Evolutionary conservation across 2,888 invertebrate genomes (phyloP).

Genomic region (Phania funesta): DNA sequence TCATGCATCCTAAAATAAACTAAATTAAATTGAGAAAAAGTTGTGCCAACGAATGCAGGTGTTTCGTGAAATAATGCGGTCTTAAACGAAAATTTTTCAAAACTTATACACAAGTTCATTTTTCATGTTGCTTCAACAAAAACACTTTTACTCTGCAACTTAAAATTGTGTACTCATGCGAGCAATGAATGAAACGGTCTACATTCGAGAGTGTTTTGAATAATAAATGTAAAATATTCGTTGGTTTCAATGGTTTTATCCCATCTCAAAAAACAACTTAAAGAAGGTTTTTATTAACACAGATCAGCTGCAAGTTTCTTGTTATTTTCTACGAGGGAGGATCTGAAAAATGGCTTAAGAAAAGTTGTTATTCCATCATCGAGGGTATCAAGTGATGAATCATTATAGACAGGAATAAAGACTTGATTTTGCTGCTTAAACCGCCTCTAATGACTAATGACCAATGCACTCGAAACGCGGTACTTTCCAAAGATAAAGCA

Average conservation of each 20-base stretch:
- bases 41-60: conserved; percentile 25
- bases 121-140: conserved; percentile 11
- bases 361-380: neutral
- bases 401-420: too few relatives aligned
- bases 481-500: too few relatives aligned
- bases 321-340: neutral
- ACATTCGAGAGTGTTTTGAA: conserved; percentile 4
- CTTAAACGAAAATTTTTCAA: conserved; percentile 47
- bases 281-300: conserved; percentile 49
- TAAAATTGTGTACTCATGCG: conserved; percentile 14
- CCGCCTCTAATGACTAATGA: too few relatives aligned
- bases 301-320: conserved; percentile 48
- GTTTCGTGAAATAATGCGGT: conserved; percentile 30
- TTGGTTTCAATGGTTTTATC: conserved; percentile 18
- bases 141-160: neutral
- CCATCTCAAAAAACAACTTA: neutral
- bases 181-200: neutral
- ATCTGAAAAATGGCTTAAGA: neutral
- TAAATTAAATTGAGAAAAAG: conserved; percentile 26
- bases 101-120: conserved; percentile 38
- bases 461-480: too few relatives aligned
- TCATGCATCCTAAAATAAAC: too few relatives aligned
- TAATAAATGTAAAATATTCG: conserved; percentile 61
- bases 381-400: too few relatives aligned
- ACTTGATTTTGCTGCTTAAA: too few relatives aligned